phyloP scores from a whole-genome alignment of 2,888 invertebrate genomes.

The Epicampocera succincta region DNA sequence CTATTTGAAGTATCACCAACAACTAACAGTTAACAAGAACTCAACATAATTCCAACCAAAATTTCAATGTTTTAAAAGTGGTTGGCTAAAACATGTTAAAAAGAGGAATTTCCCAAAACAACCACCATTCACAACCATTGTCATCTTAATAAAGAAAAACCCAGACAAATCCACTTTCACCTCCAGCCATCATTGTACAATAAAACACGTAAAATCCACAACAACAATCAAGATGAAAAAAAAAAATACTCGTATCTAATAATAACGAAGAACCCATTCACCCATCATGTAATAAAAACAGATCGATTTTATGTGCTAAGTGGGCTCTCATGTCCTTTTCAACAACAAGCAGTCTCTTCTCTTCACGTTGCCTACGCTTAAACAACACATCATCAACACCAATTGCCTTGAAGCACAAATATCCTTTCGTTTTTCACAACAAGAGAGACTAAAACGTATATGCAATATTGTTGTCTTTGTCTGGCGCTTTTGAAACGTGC shows the following conservation, averaged over 20 bases:
- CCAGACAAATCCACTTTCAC: conserved; percentile 67
- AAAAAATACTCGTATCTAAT: background rate
- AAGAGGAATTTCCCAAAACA: conserved; percentile 63
- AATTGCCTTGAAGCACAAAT: conserved; percentile 67
- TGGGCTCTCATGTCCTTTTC: conserved; percentile 82
- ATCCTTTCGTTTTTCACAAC: conserved; percentile 52
- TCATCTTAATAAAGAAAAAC: conserved; percentile 52
- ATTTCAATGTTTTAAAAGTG: conserved; percentile 59
- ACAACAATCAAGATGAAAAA: conserved; percentile 30
- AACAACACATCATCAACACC: conserved; percentile 66
- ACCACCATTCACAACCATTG: conserved; percentile 59
- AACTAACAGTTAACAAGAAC: conserved; percentile 81
- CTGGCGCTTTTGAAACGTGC: conserved; percentile 49
- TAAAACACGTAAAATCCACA: conserved; percentile 35
- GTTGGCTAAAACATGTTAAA: conserved; percentile 59
- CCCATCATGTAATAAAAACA: conserved; percentile 61
- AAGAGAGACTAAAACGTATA: conserved; percentile 40
- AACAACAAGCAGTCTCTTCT: conserved; percentile 64
- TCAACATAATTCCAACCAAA: conserved; percentile 79
- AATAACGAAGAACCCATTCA: conserved; percentile 59
- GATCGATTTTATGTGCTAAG: conserved; percentile 75
- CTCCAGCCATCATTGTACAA: conserved; percentile 60
- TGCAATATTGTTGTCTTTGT: conserved; percentile 39
- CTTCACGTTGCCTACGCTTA: conserved; percentile 64
- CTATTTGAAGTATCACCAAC: conserved; percentile 82